phyloP scores from a whole-genome alignment of 2,888 invertebrate genomes.

The Diachrysia chrysitis region DNA sequence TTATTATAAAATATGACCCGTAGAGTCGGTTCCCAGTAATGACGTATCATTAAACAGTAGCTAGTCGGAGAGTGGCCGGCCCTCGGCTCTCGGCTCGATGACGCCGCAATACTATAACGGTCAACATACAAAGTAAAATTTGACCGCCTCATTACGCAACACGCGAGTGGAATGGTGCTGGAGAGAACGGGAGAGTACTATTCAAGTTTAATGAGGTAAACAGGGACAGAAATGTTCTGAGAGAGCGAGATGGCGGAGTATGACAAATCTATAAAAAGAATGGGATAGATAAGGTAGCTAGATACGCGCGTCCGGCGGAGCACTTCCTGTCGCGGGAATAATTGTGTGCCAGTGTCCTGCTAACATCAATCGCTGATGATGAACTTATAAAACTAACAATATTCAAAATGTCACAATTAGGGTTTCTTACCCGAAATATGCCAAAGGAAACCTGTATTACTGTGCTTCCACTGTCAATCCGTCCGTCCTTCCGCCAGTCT shows the following conservation, averaged over 20 bases:
- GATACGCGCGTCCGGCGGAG: conserved; percentile 84
- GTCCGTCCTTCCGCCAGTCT: too few species aligned
- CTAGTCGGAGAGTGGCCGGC: conserved; percentile 67
- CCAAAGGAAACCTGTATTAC: too few species aligned
- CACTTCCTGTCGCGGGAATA: conserved; percentile 78
- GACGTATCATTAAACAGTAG: conserved; percentile 80
- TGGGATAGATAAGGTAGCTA: conserved; percentile 85
- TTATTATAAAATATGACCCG: conserved; percentile 60
- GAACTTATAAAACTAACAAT: conserved; percentile 40
- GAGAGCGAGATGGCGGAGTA: conserved; percentile 74
- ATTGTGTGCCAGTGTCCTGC: conserved; percentile 67
- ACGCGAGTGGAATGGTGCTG: conserved; percentile 72
- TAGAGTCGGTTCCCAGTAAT: conserved; percentile 66
- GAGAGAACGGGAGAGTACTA: conserved; percentile 70
- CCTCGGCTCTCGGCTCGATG: conserved; percentile 65
- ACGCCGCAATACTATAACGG: conserved; percentile 81
- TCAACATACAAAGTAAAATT: conserved; percentile 83
- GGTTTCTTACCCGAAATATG: too few species aligned
- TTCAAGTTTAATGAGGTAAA: conserved; percentile 63
- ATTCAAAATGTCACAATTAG: conserved; percentile 19
- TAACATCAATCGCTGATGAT: conserved; percentile 58
- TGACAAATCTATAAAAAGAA: conserved; percentile 78
- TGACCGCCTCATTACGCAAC: conserved; percentile 84
- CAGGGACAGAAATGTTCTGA: conserved; percentile 66
- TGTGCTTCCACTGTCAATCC: too few species aligned